Evolutionary conservation across 2,113 vertebrate species (phyloP), one percentile per base, ranked within the genome.

Genomic region (Cephalopterus ornatus): DNA sequence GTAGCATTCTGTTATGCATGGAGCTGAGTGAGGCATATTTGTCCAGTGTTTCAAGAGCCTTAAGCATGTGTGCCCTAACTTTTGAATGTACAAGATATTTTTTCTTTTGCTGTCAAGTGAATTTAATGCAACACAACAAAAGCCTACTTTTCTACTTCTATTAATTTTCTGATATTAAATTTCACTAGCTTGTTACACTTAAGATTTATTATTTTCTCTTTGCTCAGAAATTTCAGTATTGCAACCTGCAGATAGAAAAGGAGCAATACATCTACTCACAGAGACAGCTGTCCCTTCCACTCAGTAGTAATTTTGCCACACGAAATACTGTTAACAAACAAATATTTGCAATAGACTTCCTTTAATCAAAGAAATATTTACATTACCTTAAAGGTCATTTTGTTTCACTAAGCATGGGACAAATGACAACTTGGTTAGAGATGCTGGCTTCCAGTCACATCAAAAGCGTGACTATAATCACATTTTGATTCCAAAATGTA

Each of bases 21-120:
- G 95, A 97, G 91, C 90, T 95, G 78, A 88, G 89, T 95, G 94
- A 96, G 77, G 59, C 96, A 96, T 97, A 95, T 95, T 96, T 93
- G 97, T 97, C 93, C 92, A 88, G 96, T 97, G 97, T 97, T 97
- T 96, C 92, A 98, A 95, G 94, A 98, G 95, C 97, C 97, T 98
- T 98, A 98, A 98, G 98, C 98, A 98, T 98, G 97, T 97, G 97
- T 97, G 82, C 94, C 95, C 95, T 97, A 97, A 94, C 97, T 98
- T 97, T 78, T 97, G 97, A 98, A 98, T 98, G 97, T 98, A 97
- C 74, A 93, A 96, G 83, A 47, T 49, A 62, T 77, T 77, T 96
- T 91, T 93, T 88, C 22, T 81, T 93, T 91, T 96, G 87, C 78
- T 79, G 80, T 92, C 79, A 93, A 92, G 79, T 95, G 59, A 96